Percentiles rank a stretch among this genome's conserved stretches.
Conservation (phyloP, 2,888 invertebrate genomes). For the Plagiodera versicolora region DNA sequence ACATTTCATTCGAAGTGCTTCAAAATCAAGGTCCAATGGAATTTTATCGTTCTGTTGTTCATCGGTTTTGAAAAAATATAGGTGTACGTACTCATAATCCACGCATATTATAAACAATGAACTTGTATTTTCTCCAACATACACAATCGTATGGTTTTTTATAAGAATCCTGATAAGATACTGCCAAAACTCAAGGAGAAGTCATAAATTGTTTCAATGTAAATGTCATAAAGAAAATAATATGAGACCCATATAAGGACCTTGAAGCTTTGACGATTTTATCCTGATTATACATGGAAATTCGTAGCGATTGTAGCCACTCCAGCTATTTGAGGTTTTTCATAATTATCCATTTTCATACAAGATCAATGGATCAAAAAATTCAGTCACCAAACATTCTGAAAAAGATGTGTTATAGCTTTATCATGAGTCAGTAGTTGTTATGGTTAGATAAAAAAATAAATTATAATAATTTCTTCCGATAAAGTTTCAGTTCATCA, state of each 20-base stretch:
- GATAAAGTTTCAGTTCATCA: too few relatives aligned
- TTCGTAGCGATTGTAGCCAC: neutral
- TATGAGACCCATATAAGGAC: neutral
- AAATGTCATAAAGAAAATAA: neutral
- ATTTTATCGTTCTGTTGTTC: neutral
- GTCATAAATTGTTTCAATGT: slow-evolving; percentile 4
- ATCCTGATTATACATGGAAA: neutral
- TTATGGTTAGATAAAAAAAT: too few relatives aligned
- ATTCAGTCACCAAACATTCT: too few relatives aligned
- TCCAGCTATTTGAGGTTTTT: too few relatives aligned
- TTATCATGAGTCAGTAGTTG: too few relatives aligned
- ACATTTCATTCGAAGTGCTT: neutral
- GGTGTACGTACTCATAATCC: neutral
- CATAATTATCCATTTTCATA: too few relatives aligned
- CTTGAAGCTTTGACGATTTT: neutral
- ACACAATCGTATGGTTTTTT: neutral
- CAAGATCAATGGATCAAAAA: too few relatives aligned
- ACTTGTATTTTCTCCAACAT: neutral
- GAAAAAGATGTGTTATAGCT: too few relatives aligned
- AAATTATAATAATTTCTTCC: too few relatives aligned
- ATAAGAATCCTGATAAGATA: neutral
- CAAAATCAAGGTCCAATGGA: neutral
- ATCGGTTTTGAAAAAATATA: neutral
- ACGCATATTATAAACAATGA: neutral
- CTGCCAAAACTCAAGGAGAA: neutral